Evolutionary conservation across 2,113 vertebrate species (phyloP).

Genomic region (Oreamnos americanus): DNA sequence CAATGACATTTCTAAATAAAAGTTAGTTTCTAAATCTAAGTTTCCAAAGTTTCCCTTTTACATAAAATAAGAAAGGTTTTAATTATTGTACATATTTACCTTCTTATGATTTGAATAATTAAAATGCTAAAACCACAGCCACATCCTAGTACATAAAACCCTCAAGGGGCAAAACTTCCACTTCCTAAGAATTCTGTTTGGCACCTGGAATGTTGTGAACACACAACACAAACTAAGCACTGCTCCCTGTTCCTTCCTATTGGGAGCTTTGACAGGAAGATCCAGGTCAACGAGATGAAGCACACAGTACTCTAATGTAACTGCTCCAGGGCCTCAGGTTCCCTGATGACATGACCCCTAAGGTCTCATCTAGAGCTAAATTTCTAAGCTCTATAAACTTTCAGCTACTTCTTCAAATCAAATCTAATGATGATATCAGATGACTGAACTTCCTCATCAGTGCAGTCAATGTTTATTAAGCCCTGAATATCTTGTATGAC

Average conservation of each 20-base stretch:
- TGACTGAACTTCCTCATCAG: neutral
- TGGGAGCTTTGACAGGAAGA: neutral
- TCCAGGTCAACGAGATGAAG: neutral
- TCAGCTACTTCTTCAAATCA: neutral
- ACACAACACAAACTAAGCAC: neutral
- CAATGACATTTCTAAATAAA: conserved; percentile 16
- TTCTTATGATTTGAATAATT: conserved; percentile 9
- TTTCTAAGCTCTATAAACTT: neutral
- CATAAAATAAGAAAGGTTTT: conserved; percentile 1
- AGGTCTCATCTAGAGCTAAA: neutral
- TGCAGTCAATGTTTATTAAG: neutral
- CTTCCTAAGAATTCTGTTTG: neutral
- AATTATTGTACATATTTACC: neutral
- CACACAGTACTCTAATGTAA: neutral
- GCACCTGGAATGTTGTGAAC: neutral
- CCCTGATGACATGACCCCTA: neutral
- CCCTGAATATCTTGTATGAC: neutral
- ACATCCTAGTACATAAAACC: neutral
- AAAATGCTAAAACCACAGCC: neutral
- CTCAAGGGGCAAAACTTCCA: neutral
- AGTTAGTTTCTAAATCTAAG: conserved; percentile 16
- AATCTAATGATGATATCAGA: neutral
- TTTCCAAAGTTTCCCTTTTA: conserved; percentile 20
- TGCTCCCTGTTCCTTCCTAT: neutral
- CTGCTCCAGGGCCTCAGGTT: neutral